These are phyloP conservation scores for Chitala chitala DNA, from an alignment of 2,113 vertebrate species.

Conservation along the genomic window DNA sequence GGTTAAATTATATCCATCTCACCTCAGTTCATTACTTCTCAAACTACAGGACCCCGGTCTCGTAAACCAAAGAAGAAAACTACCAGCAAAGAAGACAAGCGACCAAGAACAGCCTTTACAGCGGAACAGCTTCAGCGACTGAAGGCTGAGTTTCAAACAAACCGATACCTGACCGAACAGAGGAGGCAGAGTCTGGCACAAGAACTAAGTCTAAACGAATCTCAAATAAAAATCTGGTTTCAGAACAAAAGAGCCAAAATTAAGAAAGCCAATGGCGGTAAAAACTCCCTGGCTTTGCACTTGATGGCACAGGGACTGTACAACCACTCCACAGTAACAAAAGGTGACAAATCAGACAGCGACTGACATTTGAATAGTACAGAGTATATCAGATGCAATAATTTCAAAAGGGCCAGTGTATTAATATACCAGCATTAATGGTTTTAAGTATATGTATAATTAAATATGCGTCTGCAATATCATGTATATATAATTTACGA, in stretches of 20 bases:
- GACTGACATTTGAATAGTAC: constrained; percentile 65
- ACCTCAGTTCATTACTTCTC: constrained; percentile 5
- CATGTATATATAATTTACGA: constrained; percentile 77
- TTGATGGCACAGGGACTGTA: constrained; percentile 91
- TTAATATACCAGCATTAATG: constrained; percentile 93
- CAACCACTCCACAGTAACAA: constrained; percentile 82
- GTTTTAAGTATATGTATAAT: constrained; percentile 60
- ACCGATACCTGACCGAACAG: constrained; percentile 88
- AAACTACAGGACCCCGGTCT: constrained; percentile 79
- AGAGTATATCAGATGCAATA: constrained; percentile 81
- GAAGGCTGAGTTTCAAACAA: constrained; percentile 84
- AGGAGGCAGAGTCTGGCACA: constrained; percentile 81
- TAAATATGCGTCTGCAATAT: constrained; percentile 87
- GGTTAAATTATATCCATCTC: not conserved
- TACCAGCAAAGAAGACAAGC: constrained; percentile 85
- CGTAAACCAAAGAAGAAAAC: constrained; percentile 97
- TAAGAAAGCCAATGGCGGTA: constrained; percentile 80
- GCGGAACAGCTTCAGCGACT: constrained; percentile 88
- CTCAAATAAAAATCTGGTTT: constrained; percentile 95
- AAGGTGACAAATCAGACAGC: constrained; percentile 95
- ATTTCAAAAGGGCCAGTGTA: constrained; percentile 92
- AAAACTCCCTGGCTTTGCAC: constrained; percentile 82
- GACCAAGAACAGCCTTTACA: constrained; percentile 87
- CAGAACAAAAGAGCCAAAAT: constrained; percentile 93
- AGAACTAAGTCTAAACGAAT: constrained; percentile 86